Conservation (phyloP, 2,113 vertebrate genomes). For the Scomber japonicus region DNA sequence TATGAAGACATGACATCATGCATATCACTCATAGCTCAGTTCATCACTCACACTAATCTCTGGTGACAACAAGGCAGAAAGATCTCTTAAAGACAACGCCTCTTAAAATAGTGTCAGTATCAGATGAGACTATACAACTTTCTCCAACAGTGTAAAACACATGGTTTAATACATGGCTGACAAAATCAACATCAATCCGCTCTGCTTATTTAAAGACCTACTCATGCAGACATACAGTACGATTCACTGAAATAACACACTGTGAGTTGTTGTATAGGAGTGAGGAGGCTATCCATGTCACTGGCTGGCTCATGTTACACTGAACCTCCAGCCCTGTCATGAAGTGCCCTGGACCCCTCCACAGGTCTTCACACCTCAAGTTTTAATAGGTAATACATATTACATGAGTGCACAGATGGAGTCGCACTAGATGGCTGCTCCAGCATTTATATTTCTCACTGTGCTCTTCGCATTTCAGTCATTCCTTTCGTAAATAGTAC, state of each 20-base stretch:
- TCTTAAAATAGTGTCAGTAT: too few relatives aligned
- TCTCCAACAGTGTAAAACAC: neutral
- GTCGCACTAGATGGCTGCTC: neutral
- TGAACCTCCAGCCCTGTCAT: conserved; percentile 1
- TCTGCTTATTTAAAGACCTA: neutral
- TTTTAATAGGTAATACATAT: conserved; percentile 13
- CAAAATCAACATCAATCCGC: neutral
- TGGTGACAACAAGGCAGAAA: too few relatives aligned
- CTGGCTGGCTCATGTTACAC: conserved; percentile 32
- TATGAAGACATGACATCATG: neutral
- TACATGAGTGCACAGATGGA: neutral
- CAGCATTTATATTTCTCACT: neutral
- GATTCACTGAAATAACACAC: conserved; percentile 33
- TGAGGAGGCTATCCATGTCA: neutral
- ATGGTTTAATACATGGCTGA: neutral
- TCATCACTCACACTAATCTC: too few relatives aligned
- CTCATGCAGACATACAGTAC: conserved; percentile 6
- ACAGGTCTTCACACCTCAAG: neutral
- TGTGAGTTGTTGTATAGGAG: neutral
- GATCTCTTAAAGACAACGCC: too few relatives aligned
- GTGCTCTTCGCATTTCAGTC: neutral
- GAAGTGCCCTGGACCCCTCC: neutral
- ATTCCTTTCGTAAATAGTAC: neutral
- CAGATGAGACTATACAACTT: too few relatives aligned
- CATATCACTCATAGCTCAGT: neutral